Conservation (phyloP, 2,797 vertebrate genomes). For the Cheirogaleus major region DNA sequence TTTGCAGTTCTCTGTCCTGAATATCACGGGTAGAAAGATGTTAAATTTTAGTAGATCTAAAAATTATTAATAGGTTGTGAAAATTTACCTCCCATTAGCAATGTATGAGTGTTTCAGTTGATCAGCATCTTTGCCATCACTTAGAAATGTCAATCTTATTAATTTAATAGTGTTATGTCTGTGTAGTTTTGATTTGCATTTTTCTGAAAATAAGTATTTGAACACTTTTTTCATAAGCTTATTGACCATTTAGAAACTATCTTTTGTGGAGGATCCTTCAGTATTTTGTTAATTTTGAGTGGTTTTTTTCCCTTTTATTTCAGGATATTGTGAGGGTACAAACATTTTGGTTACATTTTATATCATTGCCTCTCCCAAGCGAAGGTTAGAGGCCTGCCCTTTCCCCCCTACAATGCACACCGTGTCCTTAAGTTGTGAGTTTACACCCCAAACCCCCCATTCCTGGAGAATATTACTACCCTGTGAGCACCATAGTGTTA, state of each 20-base stretch:
- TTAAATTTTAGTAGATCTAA: background rate
- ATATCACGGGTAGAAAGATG: background rate
- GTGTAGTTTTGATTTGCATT: background rate
- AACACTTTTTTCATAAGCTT: too few relatives aligned
- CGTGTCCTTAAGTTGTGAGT: too few relatives aligned
- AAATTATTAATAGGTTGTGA: background rate
- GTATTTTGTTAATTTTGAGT: background rate
- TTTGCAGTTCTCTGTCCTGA: background rate
- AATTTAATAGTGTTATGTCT: background rate
- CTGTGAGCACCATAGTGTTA: too few relatives aligned
- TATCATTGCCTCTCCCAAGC: too few relatives aligned
- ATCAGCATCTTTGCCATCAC: background rate
- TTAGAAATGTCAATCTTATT: background rate
- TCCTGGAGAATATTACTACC: too few relatives aligned
- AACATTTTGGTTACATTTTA: too few relatives aligned
- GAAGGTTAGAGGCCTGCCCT: too few relatives aligned
- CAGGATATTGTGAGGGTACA: too few relatives aligned
- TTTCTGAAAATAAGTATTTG: background rate
- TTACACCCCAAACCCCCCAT: too few relatives aligned
- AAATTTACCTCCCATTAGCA: background rate
- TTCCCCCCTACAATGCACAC: too few relatives aligned
- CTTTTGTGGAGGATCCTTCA: background rate
- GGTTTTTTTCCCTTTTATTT: background rate
- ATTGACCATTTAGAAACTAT: background rate
- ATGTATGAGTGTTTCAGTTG: background rate